A percentile compares a stretch with the other conserved stretches of the same genome.
Evolutionary conservation across 2,888 invertebrate species (phyloP).

Genomic region (Eustalomyia histrio): DNA sequence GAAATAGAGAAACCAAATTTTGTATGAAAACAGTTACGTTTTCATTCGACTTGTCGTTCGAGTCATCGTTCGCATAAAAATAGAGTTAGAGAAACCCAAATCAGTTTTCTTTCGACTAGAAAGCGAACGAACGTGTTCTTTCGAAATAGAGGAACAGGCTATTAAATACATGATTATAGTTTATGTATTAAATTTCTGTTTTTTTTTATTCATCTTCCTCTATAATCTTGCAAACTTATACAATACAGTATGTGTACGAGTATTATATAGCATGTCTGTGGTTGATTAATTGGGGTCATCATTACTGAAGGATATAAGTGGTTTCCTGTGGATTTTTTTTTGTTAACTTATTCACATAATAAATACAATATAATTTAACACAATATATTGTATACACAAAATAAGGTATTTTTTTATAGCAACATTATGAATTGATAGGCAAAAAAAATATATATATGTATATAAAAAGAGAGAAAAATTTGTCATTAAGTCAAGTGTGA

Average conservation of each 20-base stretch:
- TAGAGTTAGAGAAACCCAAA: no score
- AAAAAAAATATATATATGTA: no score
- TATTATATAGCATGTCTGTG: conserved; percentile 55
- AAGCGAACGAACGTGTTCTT: no score
- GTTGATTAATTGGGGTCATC: conserved; percentile 66
- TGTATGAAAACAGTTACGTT: no score
- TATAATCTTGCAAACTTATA: not conserved
- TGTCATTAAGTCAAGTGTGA: conserved; percentile 61
- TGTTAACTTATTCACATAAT: conserved; percentile 3
- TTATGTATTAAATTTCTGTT: conserved; percentile 5
- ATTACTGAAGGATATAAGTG: conserved; percentile 65
- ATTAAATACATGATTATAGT: conserved; percentile 12
- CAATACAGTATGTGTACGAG: not conserved
- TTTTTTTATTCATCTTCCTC: not conserved
- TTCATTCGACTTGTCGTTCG: no score
- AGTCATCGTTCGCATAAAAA: no score
- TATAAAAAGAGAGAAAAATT: conserved; percentile 45
- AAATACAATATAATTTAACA: conserved; percentile 12
- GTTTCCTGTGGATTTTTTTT: conserved; percentile 50
- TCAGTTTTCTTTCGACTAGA: no score
- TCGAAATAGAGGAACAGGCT: no score
- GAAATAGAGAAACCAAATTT: no score
- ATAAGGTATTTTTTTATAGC: no score
- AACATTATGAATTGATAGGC: no score
- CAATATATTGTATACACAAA: not conserved